phyloP scores from a whole-genome alignment of 2,888 invertebrate species.

The Diloba caeruleocephala region DNA sequence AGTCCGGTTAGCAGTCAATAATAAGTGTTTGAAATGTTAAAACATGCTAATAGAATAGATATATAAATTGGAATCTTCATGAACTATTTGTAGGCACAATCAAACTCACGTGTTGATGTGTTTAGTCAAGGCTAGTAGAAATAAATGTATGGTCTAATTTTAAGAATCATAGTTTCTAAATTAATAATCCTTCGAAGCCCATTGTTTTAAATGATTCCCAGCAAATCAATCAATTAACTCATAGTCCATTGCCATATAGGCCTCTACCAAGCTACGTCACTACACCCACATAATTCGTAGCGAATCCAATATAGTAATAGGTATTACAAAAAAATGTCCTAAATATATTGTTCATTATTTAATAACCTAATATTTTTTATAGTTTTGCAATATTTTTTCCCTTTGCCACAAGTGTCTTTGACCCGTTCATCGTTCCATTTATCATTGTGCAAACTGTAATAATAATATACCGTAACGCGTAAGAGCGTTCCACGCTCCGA shows the following conservation, averaged over 20 bases:
- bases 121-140: too few relatives aligned
- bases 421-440: conserved; percentile 79
- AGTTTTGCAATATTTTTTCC: conserved; percentile 59
- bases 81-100: background rate
- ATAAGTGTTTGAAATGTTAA: conserved; percentile 6
- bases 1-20: conserved; percentile 10
- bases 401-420: conserved; percentile 75
- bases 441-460: conserved; percentile 74
- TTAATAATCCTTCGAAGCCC: too few relatives aligned
- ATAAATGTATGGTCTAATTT: too few relatives aligned
- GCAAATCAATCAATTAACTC: too few relatives aligned
- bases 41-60: conserved; percentile 10
- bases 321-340: too few relatives aligned
- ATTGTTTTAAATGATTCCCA: too few relatives aligned
- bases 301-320: too few relatives aligned
- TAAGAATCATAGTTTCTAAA: too few relatives aligned
- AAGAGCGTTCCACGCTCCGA: conserved; percentile 71
- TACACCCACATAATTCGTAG: too few relatives aligned
- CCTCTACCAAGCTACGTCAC: too few relatives aligned
- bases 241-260: too few relatives aligned
- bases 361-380: conserved; percentile 71
- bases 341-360: conserved; percentile 59
- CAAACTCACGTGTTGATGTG: background rate
- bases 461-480: conserved; percentile 81
- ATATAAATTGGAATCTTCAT: background rate